Evolutionary conservation across 2,113 vertebrate species (phyloP).

Genomic region (Oncorhynchus kisutch): DNA sequence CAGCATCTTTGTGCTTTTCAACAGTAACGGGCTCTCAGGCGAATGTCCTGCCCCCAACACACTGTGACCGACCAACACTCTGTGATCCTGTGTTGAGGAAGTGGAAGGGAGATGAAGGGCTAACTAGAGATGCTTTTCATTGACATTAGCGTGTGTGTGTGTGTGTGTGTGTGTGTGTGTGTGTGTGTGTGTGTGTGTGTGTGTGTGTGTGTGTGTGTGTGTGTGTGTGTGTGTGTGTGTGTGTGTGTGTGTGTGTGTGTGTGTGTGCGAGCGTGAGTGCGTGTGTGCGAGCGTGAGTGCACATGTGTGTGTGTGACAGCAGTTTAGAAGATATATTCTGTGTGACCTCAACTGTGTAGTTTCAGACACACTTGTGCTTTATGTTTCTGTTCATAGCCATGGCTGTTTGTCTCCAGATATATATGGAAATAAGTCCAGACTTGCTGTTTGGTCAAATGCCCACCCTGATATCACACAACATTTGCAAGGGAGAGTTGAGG

Average conservation of each 20-base stretch:
- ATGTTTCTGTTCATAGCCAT: too few relatives aligned
- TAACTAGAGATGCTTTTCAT: slow-evolving; percentile 65
- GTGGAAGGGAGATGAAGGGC: slow-evolving; percentile 56
- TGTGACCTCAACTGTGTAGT: background rate
- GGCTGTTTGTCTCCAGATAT: slow-evolving; percentile 24
- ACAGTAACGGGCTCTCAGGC: slow-evolving; percentile 56
- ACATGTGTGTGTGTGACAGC: too few relatives aligned
- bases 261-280: too few relatives aligned
- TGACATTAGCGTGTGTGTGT: slow-evolving; percentile 11
- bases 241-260: too few relatives aligned
- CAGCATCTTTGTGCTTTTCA: slow-evolving; percentile 63
- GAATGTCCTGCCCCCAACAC: slow-evolving; percentile 59
- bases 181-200: too few relatives aligned
- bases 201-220: too few relatives aligned
- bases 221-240: too few relatives aligned
- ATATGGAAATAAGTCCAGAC: slow-evolving; percentile 50
- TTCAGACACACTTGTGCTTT: background rate
- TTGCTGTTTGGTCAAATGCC: slow-evolving; percentile 7
- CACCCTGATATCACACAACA: background rate
- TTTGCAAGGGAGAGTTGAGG: background rate
- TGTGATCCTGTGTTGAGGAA: slow-evolving; percentile 63
- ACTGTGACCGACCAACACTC: slow-evolving; percentile 43
- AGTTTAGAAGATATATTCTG: background rate
- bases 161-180: too few relatives aligned
- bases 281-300: too few relatives aligned